Conservation (phyloP, 2,888 invertebrate genomes). For the Argyra leucocephala region DNA sequence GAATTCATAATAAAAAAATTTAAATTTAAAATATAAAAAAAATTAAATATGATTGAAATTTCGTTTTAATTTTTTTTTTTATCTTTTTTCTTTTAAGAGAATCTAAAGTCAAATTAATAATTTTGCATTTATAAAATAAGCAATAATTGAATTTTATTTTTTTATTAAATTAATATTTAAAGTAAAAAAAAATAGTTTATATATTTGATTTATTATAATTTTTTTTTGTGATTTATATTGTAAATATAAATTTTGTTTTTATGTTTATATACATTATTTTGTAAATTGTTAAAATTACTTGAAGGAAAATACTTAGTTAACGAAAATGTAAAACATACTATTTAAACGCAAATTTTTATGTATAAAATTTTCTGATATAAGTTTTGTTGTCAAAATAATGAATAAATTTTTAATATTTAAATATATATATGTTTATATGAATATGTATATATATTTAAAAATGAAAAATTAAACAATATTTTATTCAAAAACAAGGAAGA, state of each 20-base stretch:
- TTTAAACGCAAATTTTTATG: not conserved
- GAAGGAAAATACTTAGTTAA: not conserved
- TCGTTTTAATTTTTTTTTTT: no score
- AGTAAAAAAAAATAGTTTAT: no score
- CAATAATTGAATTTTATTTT: not conserved
- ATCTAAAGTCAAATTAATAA: no score
- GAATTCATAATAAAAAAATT: slow-evolving; percentile 43
- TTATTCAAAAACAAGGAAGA: not conserved
- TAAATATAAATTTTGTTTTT: no score
- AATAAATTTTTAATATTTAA: not conserved
- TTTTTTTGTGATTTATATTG: no score
- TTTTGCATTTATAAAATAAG: not conserved
- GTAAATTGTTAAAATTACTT: not conserved
- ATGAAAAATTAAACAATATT: not conserved
- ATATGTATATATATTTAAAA: no score
- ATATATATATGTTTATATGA: no score
- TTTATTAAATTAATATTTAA: not conserved
- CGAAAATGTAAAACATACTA: not conserved
- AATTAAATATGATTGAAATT: no score
- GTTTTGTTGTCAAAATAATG: not conserved
- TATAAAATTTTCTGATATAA: not conserved
- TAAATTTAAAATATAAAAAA: slow-evolving; percentile 23
- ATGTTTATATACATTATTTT: no score
- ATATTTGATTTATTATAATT: no score
- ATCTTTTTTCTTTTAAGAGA: no score